phyloP scores from a whole-genome alignment of 2,797 vertebrate species.

The Falco concolor region DNA sequence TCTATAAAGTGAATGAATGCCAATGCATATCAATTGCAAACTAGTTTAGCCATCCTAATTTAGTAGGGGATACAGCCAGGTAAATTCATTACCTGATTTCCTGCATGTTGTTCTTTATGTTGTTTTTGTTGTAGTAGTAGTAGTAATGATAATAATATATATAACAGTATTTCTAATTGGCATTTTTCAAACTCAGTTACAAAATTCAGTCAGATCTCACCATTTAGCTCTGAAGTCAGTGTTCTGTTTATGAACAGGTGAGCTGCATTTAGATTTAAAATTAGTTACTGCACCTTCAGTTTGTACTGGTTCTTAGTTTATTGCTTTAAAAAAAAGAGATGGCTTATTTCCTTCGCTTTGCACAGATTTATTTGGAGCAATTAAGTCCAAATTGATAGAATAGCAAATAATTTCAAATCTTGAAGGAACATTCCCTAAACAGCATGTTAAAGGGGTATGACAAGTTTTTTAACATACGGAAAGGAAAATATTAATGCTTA shows the following conservation, averaged over 20 bases:
- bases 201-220: background rate
- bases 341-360: background rate
- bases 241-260: background rate
- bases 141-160: background rate
- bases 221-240: background rate
- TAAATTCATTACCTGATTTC: background rate
- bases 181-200: background rate
- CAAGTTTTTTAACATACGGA: background rate
- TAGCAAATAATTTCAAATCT: background rate
- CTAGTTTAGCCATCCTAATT: background rate
- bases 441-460: background rate
- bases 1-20: background rate
- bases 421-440: background rate
- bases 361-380: background rate
- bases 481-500: background rate
- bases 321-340: background rate
- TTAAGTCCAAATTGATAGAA: background rate
- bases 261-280: background rate
- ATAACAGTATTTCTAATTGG: background rate
- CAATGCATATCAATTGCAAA: background rate
- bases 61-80: background rate
- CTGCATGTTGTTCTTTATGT: background rate
- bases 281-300: background rate
- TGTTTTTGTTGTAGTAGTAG: no score
- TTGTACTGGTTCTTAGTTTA: background rate